Evolutionary conservation across 2,113 vertebrate genomes (phyloP).

Genomic region (Thalassarche chlororhynchos): DNA sequence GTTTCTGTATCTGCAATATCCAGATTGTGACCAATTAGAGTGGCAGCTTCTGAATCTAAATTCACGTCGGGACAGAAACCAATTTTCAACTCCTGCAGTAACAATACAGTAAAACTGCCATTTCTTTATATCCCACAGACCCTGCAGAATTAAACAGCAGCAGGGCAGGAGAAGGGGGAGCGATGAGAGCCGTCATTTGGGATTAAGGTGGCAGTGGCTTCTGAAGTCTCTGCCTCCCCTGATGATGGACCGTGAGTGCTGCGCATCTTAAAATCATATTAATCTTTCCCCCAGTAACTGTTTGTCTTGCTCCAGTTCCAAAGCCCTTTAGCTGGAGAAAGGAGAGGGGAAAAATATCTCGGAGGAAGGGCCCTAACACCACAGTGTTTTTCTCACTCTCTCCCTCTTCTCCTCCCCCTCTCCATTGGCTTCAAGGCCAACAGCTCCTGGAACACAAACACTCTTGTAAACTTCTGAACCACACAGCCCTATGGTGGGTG

Average conservation of each 20-base stretch:
- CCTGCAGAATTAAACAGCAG: background rate
- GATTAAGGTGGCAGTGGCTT: background rate
- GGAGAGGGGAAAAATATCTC: constrained; percentile 45
- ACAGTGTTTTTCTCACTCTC: constrained; percentile 59
- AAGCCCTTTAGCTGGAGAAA: constrained; percentile 29
- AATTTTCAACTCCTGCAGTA: background rate
- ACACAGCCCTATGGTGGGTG: constrained; percentile 68
- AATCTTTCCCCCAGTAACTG: background rate
- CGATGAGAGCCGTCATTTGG: background rate
- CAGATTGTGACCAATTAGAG: background rate
- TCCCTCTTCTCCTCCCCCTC: constrained; percentile 48
- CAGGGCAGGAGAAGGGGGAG: background rate
- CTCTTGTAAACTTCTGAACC: constrained; percentile 75
- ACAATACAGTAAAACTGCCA: background rate
- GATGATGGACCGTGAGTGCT: rapidly evolving
- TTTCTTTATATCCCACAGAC: background rate
- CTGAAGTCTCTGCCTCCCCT: background rate
- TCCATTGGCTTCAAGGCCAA: constrained; percentile 65
- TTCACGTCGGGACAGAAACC: background rate
- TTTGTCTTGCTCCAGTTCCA: constrained; percentile 17
- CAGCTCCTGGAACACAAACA: constrained; percentile 68
- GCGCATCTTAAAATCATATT: background rate
- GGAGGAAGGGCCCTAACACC: constrained; percentile 56
- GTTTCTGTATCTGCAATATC: constrained; percentile 19
- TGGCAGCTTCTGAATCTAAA: background rate